These are phyloP conservation scores for Aramus guarauna DNA, from an alignment of 2,113 vertebrate species.

Conservation along the genomic window DNA sequence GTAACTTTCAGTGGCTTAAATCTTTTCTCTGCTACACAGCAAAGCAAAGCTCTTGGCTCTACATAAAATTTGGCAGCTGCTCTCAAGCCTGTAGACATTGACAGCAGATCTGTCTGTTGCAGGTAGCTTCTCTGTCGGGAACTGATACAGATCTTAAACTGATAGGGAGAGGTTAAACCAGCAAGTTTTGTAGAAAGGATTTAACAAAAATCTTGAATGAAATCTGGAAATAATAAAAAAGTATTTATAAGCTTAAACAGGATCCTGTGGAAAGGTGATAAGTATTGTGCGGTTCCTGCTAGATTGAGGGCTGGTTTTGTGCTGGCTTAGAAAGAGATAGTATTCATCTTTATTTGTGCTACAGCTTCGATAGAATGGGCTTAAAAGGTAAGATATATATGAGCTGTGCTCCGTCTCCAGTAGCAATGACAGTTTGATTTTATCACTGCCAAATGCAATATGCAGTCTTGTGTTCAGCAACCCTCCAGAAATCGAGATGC, in stretches of 20 bases:
- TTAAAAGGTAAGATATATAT: constrained; percentile 29
- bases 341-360: constrained; percentile 69
- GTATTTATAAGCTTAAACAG: constrained; percentile 58
- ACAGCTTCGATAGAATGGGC: background rate
- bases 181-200: constrained; percentile 43
- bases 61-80: constrained; percentile 25
- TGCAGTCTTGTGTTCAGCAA: background rate
- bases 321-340: constrained; percentile 22
- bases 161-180: constrained; percentile 60
- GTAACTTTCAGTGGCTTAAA: constrained; percentile 3
- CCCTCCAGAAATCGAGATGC: background rate
- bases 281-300: background rate
- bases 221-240: constrained; percentile 62
- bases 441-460: constrained; percentile 8
- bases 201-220: constrained; percentile 67
- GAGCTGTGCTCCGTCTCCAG: constrained; percentile 14
- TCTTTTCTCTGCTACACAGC: background rate
- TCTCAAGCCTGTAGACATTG: background rate
- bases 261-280: constrained; percentile 27
- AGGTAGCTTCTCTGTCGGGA: constrained; percentile 21
- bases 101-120: constrained; percentile 24
- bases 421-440: constrained; percentile 4
- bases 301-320: constrained; percentile 34
- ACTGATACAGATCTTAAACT: constrained; percentile 33
- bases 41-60: background rate